Evolutionary conservation across 1,140 invertebrate genomes (phyloP), one percentile per base, ranked within the genome.

Genomic region (Acromyrmex heyeri): DNA sequence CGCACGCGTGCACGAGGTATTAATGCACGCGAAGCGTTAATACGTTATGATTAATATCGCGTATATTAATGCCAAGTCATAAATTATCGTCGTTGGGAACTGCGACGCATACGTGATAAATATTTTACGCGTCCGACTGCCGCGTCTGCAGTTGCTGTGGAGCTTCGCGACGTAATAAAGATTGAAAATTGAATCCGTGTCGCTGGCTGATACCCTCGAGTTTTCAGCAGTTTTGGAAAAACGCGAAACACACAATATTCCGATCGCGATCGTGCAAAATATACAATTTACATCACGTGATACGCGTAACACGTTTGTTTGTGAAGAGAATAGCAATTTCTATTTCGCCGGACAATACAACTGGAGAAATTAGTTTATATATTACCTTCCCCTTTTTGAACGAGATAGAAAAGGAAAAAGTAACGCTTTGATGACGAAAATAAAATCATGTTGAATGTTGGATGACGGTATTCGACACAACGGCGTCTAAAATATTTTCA

Each of bases 41-140:
- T 82, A 50, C 24, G 67, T 7, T 72, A 61, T 48, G 21, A 82
- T 82, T 83, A 83, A 73, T 83, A 83, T 61, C 14, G 38, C 79
- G 34, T 57, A 61, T 50, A 79, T 61, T 73, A 82, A 72, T 82
- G 34, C 6, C 55, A 44, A 21, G 67, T 50, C 24, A 61, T 61
- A 30, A 83, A 72, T 83, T 61, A 72, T 30, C 53, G 24, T 6
- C 65, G 24, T 38, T 77, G 44, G 30, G n/a, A 77, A 57, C 10
- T 38, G 21, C 34, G 48, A 64, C 10, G 70, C 82, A 73, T 30
- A 38, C 30, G 3, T 50, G 72, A 78, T 77, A 77, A 77, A 85
- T 77, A 55, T 85, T 65, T 64, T 12, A 73, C 38, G 34, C 21
- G 38, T 73, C 18, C 38, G 38, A 61, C 21, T 76, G 16, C 14